These are phyloP conservation scores for Microctenopoma steveboyesi DNA, from an alignment of 2,797 vertebrate genomes.

Conservation along the genomic window DNA sequence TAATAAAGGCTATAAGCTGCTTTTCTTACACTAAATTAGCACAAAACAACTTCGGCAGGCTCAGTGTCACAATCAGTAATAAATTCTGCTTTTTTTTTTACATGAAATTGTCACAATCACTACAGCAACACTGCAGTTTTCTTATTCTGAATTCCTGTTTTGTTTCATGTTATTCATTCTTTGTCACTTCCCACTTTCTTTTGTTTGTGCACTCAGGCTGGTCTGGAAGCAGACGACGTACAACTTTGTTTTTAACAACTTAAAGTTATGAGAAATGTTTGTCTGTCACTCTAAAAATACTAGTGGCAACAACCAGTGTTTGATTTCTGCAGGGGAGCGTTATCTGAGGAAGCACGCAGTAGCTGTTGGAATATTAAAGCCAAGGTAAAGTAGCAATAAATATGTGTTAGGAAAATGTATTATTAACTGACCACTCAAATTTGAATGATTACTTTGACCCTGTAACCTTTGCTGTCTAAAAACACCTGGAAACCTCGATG, in stretches of 20 bases:
- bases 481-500: no score
- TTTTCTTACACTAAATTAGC: background rate
- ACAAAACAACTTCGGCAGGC: background rate
- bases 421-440: no score
- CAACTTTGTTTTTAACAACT: constrained; percentile 7
- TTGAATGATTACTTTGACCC: no score
- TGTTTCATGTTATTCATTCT: background rate
- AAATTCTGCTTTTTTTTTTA: background rate
- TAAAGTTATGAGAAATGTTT: background rate
- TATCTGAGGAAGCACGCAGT: background rate
- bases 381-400: no score
- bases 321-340: background rate
- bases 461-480: no score
- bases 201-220: background rate
- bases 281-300: background rate
- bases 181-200: background rate
- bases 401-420: no score
- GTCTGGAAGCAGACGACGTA: background rate
- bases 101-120: background rate
- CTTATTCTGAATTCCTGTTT: background rate
- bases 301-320: background rate
- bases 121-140: background rate
- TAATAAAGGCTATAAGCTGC: background rate
- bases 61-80: background rate
- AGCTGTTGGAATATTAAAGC: constrained; percentile 14